Evolutionary conservation across 2,888 invertebrate genomes (phyloP).

Genomic region (Osmoderma eremita): DNA sequence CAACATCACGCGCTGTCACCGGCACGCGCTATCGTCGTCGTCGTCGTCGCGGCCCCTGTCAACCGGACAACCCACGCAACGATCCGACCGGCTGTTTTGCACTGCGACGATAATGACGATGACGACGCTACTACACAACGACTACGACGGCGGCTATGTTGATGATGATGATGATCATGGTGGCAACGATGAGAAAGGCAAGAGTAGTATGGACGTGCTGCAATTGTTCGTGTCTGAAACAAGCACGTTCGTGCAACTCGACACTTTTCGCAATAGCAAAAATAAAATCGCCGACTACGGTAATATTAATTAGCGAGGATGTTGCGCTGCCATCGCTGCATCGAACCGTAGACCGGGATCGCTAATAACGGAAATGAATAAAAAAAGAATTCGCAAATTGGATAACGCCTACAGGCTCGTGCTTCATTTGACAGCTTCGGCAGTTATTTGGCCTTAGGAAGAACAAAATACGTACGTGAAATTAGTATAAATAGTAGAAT

Average conservation of each 20-base stretch:
- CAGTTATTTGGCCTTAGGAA: too few relatives aligned
- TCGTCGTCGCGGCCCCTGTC: slow-evolving; percentile 34
- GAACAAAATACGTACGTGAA: too few relatives aligned
- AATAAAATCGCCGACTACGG: slow-evolving; percentile 19
- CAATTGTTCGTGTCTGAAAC: slow-evolving; percentile 31
- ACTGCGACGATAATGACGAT: slow-evolving; percentile 24
- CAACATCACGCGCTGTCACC: slow-evolving; percentile 50
- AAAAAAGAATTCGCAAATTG: too few relatives aligned
- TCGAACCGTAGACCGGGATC: too few relatives aligned
- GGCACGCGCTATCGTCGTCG: slow-evolving; percentile 45
- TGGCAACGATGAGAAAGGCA: slow-evolving; percentile 10
- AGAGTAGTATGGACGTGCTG: slow-evolving; percentile 26
- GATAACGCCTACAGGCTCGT: too few relatives aligned
- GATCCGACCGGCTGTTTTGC: slow-evolving; percentile 34
- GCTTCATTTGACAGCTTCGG: too few relatives aligned
- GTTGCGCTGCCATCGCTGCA: too few relatives aligned
- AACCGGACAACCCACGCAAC: slow-evolving; percentile 23
- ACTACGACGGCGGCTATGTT: slow-evolving; percentile 1
- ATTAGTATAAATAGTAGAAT: too few relatives aligned
- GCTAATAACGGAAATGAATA: too few relatives aligned
- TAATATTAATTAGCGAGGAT: slow-evolving; percentile 9
- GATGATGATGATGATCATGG: slow-evolving; percentile 20
- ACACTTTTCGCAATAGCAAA: slow-evolving; percentile 27
- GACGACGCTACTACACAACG: slow-evolving; percentile 6
- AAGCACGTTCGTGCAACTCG: slow-evolving; percentile 32